Evolutionary conservation across 2,797 vertebrate genomes (phyloP).

Genomic region (Nannoperca australis): DNA sequence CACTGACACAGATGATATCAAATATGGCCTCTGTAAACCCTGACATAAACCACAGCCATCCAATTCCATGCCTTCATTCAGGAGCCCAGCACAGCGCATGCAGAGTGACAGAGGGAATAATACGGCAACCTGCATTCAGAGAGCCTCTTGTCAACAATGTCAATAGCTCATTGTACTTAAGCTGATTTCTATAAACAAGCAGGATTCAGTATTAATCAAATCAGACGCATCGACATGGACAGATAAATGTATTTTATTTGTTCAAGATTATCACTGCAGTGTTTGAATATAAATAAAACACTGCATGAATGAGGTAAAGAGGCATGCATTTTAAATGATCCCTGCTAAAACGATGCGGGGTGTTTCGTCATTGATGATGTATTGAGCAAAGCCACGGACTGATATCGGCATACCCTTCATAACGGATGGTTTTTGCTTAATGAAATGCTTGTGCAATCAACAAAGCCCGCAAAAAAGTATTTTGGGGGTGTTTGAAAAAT

Average conservation of each 20-base stretch:
- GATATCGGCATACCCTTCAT: constrained; percentile 74
- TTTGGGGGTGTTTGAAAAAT: constrained; percentile 62
- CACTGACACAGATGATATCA: constrained; percentile 33
- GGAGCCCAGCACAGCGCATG: constrained; percentile 44
- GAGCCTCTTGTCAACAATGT: constrained; percentile 32
- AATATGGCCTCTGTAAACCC: constrained; percentile 31
- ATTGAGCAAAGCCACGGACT: constrained; percentile 56
- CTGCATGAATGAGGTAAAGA: constrained; percentile 16
- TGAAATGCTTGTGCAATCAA: constrained; percentile 73
- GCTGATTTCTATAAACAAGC: constrained; percentile 19
- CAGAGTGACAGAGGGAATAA: constrained; percentile 57
- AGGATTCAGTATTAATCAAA: constrained; percentile 35
- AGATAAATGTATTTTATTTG: neutral
- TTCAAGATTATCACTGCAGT: constrained; percentile 4
- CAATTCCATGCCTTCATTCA: constrained; percentile 49
- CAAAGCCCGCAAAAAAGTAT: constrained; percentile 56
- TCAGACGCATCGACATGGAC: constrained; percentile 6
- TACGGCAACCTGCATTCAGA: constrained; percentile 28
- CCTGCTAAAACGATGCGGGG: constrained; percentile 57
- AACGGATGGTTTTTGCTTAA: constrained; percentile 78
- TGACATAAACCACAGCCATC: constrained; percentile 49
- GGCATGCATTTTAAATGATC: constrained; percentile 59
- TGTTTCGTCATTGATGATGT: constrained; percentile 74
- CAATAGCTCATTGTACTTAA: constrained; percentile 36
- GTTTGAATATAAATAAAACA: constrained; percentile 22